Evolutionary conservation across 1,140 invertebrate species (phyloP), one percentile per base, ranked within the genome.

Genomic region (Lanistes nyassanus): DNA sequence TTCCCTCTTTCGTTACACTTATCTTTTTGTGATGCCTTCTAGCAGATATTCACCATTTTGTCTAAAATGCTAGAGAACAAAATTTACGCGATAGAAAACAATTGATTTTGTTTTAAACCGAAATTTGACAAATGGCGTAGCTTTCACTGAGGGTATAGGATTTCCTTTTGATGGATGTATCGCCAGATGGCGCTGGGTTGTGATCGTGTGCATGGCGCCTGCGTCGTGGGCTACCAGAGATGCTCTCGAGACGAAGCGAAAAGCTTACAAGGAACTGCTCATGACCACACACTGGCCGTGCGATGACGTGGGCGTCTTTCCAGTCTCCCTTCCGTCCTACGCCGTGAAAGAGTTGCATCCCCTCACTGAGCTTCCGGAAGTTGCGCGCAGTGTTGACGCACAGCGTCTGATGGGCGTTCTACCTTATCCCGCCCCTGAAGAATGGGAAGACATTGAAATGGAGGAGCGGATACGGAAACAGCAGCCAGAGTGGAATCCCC

Each of bases 271-370:
- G 3, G 66, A 80, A 9, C 77, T 82, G 62, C 55, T 60, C 0
- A 75, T 82, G 36, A 82, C 83, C 16, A 79, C 81, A 16, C 83
- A 84, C 58, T 84, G 83, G 83, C 74, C 83, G 60, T 81, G 77
- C 1, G 67, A 78, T 37, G 81, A 78, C 29, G 75, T 81, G 0
- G 78, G 74, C 26, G 26, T 81, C 37, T 66, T 75, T 26, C 19
- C 75, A 60, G 53, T 56, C 21, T 39, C n/a, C 21, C 51, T 76
- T 7, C 58, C 66, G 3, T 62, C 55, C 23, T 69, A 62, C 39
- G 67, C 47, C 31, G 53, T 56, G 9, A 42, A 67, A 23, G 67
- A 76, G 31, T 37, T 74, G 29, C 53, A 42, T 72, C 77, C 60
- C 51, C 72, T 82, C 13, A 64, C 58, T 34, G 66, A 78, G 37